A percentile compares a stretch with the other conserved stretches of the same genome.
phyloP scores from a whole-genome alignment of 2,113 vertebrate species.

The Aphyosemion australe region DNA sequence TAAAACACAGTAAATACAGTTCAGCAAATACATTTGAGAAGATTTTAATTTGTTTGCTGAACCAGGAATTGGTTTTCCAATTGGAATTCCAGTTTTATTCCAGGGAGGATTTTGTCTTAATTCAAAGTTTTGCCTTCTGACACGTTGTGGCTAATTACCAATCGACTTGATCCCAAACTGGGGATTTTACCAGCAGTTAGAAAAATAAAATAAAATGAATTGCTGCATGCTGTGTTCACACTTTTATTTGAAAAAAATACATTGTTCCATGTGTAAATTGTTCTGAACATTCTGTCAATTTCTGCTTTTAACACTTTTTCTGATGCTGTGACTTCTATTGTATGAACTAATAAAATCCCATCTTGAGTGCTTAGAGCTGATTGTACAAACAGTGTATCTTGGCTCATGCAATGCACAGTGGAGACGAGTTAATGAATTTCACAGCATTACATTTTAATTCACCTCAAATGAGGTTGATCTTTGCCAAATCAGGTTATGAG shows the following conservation, averaged over 20 bases:
- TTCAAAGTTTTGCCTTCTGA: background rate
- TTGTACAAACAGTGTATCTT: slow-evolving; percentile 16
- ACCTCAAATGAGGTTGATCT: slow-evolving; percentile 63
- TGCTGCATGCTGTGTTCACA: slow-evolving; percentile 19
- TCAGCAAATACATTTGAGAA: background rate
- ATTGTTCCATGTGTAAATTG: slow-evolving; percentile 16
- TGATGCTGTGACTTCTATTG: slow-evolving; percentile 13
- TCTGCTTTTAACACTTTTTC: slow-evolving; percentile 21
- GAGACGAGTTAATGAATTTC: slow-evolving; percentile 60
- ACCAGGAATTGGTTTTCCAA: background rate
- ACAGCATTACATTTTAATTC: slow-evolving; percentile 60
- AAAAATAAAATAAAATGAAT: slow-evolving; percentile 3
- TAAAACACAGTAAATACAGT: too few relatives aligned
- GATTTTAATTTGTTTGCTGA: background rate
- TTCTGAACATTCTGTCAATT: slow-evolving; percentile 25
- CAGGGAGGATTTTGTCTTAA: background rate
- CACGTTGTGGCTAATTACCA: background rate
- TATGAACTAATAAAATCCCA: slow-evolving; percentile 1
- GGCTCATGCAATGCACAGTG: slow-evolving; percentile 32
- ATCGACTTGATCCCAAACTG: slow-evolving; percentile 22
- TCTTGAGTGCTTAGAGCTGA: background rate
- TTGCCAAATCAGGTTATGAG: slow-evolving; percentile 65
- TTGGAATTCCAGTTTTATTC: background rate
- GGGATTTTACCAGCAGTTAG: slow-evolving; percentile 18
- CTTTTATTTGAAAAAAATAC: slow-evolving; percentile 21